A percentile compares a stretch with the other conserved stretches of the same genome.
Conservation (phyloP, 1,140 invertebrate species). For the Eumeta japonica region DNA sequence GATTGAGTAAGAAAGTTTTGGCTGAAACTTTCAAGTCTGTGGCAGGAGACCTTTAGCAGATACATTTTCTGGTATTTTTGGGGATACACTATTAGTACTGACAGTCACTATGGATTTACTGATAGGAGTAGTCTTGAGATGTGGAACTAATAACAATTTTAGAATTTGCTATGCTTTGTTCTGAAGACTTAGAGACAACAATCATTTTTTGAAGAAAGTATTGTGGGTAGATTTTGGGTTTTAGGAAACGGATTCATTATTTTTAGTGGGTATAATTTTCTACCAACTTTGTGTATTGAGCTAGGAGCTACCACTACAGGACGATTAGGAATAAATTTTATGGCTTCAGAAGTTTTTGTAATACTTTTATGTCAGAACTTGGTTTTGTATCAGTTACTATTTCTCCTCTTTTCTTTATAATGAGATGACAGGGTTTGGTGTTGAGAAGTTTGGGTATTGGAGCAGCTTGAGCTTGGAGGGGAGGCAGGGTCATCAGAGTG, state of each 20-base stretch:
- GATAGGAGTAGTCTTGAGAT: constrained; percentile 24
- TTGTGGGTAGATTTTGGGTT: constrained; percentile 21
- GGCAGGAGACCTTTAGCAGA: constrained; percentile 50
- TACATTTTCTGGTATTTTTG: constrained; percentile 34
- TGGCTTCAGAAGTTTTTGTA: constrained; percentile 42
- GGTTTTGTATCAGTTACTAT: constrained; percentile 38
- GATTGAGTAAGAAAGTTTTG: constrained; percentile 51
- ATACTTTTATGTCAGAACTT: constrained; percentile 44
- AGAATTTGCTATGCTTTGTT: constrained; percentile 26
- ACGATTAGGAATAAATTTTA: constrained; percentile 46
- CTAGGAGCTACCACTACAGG: constrained; percentile 47
- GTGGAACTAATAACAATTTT: constrained; percentile 50
- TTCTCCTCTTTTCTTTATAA: constrained; percentile 40
- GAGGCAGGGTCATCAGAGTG: constrained; percentile 14
- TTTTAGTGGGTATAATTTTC: constrained; percentile 49
- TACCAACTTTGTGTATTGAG: no score
- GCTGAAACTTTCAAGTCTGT: constrained; percentile 53
- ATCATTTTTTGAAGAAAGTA: constrained; percentile 50
- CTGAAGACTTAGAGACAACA: constrained; percentile 44
- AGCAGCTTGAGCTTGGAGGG: constrained; percentile 23
- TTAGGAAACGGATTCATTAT: constrained; percentile 40
- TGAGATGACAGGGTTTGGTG: constrained; percentile 46
- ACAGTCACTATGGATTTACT: constrained; percentile 24
- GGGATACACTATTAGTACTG: constrained; percentile 25
- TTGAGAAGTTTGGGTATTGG: constrained; percentile 25